Base-by-base conservation (phyloP, 2,113 vertebrate species). In the Colossoma macropomum region DNA sequence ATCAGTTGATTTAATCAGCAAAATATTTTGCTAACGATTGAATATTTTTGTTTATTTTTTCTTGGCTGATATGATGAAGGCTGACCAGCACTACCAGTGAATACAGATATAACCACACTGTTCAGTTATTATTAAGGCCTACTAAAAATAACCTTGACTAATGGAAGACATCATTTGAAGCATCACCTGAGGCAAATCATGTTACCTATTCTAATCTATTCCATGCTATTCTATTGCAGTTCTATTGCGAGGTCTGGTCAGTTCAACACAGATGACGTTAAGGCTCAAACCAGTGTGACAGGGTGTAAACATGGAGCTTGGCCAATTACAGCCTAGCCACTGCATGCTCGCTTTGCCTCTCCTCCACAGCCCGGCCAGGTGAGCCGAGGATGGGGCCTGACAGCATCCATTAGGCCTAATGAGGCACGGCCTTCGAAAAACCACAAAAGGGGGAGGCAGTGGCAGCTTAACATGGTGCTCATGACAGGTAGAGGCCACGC, bases 401-500 rank as follows among this genome's bases (percentile, higher is more conserved):
- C 91, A 90, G 86, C 88, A 88, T 90, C 89, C 89, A 94, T 93
- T 91, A 91, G 88, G 89, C 90, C 86, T 93, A 93, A 93, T 93
- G 90, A 93, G 90, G 86, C 89, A 84, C 83, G 87, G 87, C 85
- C 50, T 50, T 87, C 87, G 87, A 86, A 84, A 82, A 27, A n/a
- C 23, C 59, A 76, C 38, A 66, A 79, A 60, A 82, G 28, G 48
- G 32, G 74, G 69, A 78, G 77, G 71, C 50, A 68, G 77, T 80
- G 41, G 13, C 81, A 69, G 81, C 56, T 92, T 92, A 94, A 92
- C 92, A 92, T 74, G 90, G 85, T 88, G 87, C 72, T 85, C 84
- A 78, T 89, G 89, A 88, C 63, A 83, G 84, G 81, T 86, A 89
- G 86, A 65, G 72, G 78, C 50, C 78, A 85, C 8, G 41, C 72